Base-by-base conservation (phyloP, 2,797 vertebrate genomes). In the Naso thynnoides region DNA sequence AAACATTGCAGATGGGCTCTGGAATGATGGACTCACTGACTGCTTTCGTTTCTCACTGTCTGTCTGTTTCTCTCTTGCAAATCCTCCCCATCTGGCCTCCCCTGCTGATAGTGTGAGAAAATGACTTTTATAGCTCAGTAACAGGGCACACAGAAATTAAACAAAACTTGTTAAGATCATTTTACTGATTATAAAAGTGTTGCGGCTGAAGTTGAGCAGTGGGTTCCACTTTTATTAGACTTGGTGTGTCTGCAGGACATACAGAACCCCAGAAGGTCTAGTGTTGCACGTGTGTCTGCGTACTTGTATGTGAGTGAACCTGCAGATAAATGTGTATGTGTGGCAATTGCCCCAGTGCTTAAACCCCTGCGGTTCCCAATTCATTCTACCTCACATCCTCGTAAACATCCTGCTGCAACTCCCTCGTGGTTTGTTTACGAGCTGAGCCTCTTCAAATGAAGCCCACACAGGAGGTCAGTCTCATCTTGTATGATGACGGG, bases 381-480 rank as follows among this genome's bases (percentile, higher is more conserved):
- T 89, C 75, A 85, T 91, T 85, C 76, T 85, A 85, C 89, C 80
- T 90, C 87, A 85, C 84, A 89, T 85, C 85, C 86, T 59, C 80
- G 69, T 92, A 93, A 93, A 93, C 90, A 90, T 92, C 89, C 91
- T 87, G 88, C 84, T 84, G 86, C 79, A 88, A 54, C 81, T 89
- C 90, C 79, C 83, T 84, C 21, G 18, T 74, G 73, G 78, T 78
- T 86, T 86, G 85, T 88, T 92, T 91, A 90, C 83, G 81, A 87
- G 88, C 82, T 53, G 53, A 19, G 70, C 60, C 74, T 82, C 86
- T 89, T 88, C 79, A 86, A 85, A 88, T 88, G 86, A 87, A 87
- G 89, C 84, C 91, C 89, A 91, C 90, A 92, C 90, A 90, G 80
- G 85, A 90, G 87, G 80, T 42, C 21, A 23, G 61, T 57, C 81